phyloP scores from a whole-genome alignment of 2,113 vertebrate species.

The Aldabrachelys gigantea region DNA sequence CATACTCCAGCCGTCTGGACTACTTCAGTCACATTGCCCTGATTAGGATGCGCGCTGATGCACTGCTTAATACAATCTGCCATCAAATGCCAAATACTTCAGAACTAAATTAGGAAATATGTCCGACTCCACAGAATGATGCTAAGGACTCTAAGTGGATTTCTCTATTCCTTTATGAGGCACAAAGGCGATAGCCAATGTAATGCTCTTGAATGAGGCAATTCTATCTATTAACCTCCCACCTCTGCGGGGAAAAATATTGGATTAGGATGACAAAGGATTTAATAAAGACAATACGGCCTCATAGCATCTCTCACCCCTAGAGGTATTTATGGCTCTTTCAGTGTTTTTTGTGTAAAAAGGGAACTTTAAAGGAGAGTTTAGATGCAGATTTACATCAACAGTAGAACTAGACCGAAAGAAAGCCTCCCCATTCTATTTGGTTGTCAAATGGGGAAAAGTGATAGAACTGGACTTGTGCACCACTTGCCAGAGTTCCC shows the following conservation, averaged over 20 bases:
- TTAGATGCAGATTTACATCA: neutral
- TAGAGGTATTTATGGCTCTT: conserved; percentile 20
- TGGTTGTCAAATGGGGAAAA: neutral
- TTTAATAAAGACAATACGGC: conserved; percentile 44
- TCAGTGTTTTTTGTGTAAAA: conserved; percentile 11
- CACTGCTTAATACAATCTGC: conserved; percentile 63
- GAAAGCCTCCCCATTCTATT: neutral
- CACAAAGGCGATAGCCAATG: neutral
- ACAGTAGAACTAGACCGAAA: neutral
- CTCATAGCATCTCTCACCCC: conserved; percentile 6
- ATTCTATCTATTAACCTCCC: conserved; percentile 48
- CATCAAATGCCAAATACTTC: conserved; percentile 48
- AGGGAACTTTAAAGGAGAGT: neutral
- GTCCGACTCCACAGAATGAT: neutral
- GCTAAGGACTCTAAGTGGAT: neutral
- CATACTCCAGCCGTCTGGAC: conserved; percentile 71
- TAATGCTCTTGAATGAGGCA: conserved; percentile 36
- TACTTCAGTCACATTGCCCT: conserved; percentile 71
- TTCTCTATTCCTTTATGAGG: conserved; percentile 34
- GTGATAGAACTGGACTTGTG: neutral
- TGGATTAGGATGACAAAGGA: conserved; percentile 56
- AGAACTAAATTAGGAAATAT: conserved; percentile 34
- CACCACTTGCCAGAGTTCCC: neutral
- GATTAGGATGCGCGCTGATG: conserved; percentile 71
- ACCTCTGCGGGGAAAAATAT: conserved; percentile 44